Percentiles rank a stretch among this genome's conserved stretches.
Conservation (phyloP, 1,140 invertebrate genomes). For the Ruditapes philippinarum region DNA sequence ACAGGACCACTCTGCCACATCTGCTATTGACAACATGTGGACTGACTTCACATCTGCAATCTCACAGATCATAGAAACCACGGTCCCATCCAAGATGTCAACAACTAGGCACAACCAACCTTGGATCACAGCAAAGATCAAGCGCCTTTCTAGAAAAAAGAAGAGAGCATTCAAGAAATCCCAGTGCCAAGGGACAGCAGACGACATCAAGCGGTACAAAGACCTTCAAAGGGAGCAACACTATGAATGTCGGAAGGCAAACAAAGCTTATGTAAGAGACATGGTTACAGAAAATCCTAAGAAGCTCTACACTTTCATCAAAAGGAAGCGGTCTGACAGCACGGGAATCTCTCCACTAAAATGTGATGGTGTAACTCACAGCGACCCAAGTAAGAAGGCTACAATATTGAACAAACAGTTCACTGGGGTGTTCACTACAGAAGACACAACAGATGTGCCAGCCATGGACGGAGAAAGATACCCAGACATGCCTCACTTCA, state of each 20-base stretch:
- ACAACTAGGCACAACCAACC: neutral
- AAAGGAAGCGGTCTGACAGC: neutral
- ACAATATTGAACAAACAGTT: neutral
- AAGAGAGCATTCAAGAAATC: neutral
- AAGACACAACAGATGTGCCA: neutral
- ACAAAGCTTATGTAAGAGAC: too few species aligned
- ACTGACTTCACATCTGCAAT: too few species aligned
- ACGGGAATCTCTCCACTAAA: neutral
- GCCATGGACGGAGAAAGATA: neutral
- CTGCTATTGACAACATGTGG: too few species aligned
- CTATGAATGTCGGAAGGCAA: too few species aligned
- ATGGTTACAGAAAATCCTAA: neutral
- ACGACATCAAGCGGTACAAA: too few species aligned
- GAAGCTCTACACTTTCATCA: neutral
- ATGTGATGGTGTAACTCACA: neutral
- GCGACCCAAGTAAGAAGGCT: neutral
- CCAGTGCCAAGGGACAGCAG: neutral
- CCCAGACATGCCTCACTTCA: too few species aligned
- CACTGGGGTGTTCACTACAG: neutral
- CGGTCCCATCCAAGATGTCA: neutral
- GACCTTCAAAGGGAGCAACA: too few species aligned
- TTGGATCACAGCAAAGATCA: neutral
- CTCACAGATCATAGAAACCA: too few species aligned
- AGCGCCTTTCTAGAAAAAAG: neutral
- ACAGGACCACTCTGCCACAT: too few species aligned